Conservation (phyloP, 1,140 invertebrate species). For the Sitophilus oryzae region DNA sequence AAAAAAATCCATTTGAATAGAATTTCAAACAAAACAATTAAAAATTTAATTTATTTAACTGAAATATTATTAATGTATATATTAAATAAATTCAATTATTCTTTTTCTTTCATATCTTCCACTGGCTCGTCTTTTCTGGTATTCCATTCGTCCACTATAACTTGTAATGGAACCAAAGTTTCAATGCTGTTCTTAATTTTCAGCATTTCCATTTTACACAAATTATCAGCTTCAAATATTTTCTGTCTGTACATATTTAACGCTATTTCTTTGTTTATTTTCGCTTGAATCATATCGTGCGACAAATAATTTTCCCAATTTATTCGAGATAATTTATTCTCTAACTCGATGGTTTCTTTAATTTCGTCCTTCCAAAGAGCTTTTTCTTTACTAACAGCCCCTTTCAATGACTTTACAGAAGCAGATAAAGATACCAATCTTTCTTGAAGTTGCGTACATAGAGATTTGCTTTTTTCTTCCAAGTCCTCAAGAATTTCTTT, state of each 20-base stretch:
- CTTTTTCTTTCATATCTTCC: conserved; percentile 6
- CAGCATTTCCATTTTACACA: conserved; percentile 51
- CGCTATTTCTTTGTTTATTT: conserved; percentile 36
- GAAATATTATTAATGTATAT: no score
- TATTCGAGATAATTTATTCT: conserved; percentile 14
- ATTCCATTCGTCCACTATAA: conserved; percentile 35
- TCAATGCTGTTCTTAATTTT: conserved; percentile 50
- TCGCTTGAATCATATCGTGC: conserved; percentile 3
- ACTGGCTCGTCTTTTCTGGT: conserved; percentile 9
- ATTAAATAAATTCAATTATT: no score
- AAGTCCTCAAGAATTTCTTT: conserved; percentile 9
- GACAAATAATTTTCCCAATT: not conserved
- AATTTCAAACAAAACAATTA: no score
- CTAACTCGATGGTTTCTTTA: conserved; percentile 20
- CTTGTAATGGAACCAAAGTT: conserved; percentile 47
- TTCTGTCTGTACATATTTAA: conserved; percentile 47
- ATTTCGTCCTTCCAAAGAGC: conserved; percentile 32
- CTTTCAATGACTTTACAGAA: conserved; percentile 10
- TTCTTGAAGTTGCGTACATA: conserved; percentile 12
- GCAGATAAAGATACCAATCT: conserved; percentile 9
- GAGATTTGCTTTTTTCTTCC: conserved; percentile 7
- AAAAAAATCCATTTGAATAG: no score
- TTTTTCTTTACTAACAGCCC: conserved; percentile 28
- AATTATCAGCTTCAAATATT: conserved; percentile 51
- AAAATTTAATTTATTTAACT: no score